These are phyloP conservation scores for Corythaixoides concolor DNA, from an alignment of 2,113 vertebrate genomes.

Conservation along the genomic window DNA sequence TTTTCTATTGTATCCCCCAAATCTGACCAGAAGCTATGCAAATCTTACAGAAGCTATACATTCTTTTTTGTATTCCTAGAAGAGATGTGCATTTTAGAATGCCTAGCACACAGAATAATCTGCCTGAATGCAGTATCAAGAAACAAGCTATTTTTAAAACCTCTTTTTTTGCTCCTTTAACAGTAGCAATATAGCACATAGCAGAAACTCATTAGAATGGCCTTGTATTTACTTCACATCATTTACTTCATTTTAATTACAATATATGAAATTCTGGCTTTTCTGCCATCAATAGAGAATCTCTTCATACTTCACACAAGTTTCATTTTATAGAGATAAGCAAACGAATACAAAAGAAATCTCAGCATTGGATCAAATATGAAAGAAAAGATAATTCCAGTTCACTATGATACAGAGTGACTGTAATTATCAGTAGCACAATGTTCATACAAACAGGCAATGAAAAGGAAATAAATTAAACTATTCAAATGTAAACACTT, in stretches of 20 bases:
- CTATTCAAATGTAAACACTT: not conserved
- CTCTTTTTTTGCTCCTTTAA: not conserved
- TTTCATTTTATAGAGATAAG: not conserved
- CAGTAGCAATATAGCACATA: not conserved
- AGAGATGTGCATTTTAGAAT: not conserved
- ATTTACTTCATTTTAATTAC: not conserved
- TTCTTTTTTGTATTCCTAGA: not conserved
- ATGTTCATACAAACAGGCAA: not conserved
- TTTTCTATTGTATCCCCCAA: not conserved
- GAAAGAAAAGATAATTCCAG: not conserved
- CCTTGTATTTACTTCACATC: not conserved
- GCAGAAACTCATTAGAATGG: not conserved
- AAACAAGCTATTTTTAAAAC: not conserved
- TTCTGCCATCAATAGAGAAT: accelerated
- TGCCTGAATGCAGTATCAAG: not conserved
- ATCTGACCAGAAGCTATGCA: not conserved
- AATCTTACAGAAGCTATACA: not conserved
- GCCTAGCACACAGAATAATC: not conserved
- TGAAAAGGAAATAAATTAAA: not conserved
- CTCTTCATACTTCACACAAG: not conserved
- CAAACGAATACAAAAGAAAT: not conserved
- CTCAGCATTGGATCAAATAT: not conserved
- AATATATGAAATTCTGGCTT: not conserved
- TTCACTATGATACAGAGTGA: not conserved
- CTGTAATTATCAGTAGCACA: not conserved